Conservation (phyloP, 2,797 vertebrate genomes). For the Gouania willdenowi region DNA sequence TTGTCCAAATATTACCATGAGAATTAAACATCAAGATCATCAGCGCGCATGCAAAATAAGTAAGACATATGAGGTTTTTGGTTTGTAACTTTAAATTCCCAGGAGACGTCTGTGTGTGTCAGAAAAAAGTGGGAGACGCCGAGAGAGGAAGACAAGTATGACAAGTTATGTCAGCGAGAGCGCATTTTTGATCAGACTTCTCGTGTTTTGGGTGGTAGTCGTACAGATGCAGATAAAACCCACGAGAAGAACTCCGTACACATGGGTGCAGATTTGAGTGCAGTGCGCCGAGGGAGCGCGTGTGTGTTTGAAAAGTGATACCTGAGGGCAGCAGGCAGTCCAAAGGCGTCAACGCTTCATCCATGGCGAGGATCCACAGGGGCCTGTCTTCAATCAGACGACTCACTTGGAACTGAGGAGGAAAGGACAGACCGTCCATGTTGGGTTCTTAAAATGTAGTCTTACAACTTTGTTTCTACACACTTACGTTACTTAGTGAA, state of each 20-base stretch:
- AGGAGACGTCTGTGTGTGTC: constrained; percentile 5
- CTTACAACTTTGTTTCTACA: too few species aligned
- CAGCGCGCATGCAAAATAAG: too few species aligned
- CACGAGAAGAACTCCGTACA: too few species aligned
- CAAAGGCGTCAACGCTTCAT: constrained; percentile 66
- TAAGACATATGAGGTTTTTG: too few species aligned
- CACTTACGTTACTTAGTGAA: too few species aligned
- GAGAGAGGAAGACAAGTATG: constrained; percentile 40
- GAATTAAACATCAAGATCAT: too few species aligned
- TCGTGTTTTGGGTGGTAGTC: background rate
- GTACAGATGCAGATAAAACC: too few species aligned
- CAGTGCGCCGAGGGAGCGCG: background rate
- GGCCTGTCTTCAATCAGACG: constrained; percentile 24
- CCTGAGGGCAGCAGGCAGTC: constrained; percentile 76
- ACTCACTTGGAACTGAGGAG: constrained; percentile 31
- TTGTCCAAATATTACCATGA: too few species aligned
- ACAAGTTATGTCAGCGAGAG: constrained; percentile 22
- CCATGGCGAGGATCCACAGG: constrained; percentile 52
- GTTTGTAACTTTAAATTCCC: constrained; percentile 32
- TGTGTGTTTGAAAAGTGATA: constrained; percentile 34
- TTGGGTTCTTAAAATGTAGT: too few species aligned
- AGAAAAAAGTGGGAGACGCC: too few species aligned
- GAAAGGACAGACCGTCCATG: constrained; percentile 1
- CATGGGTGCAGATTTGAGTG: constrained; percentile 3
- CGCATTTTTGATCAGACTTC: constrained; percentile 26